phyloP scores from a whole-genome alignment of 2,888 invertebrate species.

The Steromphala cineraria region DNA sequence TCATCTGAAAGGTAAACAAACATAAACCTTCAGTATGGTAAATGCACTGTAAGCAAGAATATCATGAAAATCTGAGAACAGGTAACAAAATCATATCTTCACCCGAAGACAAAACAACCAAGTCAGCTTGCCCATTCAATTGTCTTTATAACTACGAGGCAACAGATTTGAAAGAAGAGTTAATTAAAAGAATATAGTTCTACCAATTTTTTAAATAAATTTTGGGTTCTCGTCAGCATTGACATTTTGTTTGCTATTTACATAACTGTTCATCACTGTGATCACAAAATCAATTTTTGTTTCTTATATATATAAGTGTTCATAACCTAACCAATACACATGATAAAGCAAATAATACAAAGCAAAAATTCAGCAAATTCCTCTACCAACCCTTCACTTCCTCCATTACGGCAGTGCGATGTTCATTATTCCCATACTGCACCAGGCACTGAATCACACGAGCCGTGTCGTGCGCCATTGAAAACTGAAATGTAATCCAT shows the following conservation, averaged over 20 bases:
- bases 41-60: no score
- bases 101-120: no score
- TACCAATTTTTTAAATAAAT: no score
- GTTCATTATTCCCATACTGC: slow-evolving; percentile 81
- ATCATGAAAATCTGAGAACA: no score
- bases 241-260: neutral
- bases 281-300: no score
- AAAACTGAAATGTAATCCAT: slow-evolving; percentile 78
- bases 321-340: neutral
- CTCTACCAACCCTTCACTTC: slow-evolving; percentile 82
- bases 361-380: neutral
- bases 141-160: no score
- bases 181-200: no score
- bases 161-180: no score
- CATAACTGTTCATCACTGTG: neutral
- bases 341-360: neutral
- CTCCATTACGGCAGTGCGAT: slow-evolving; percentile 82
- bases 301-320: neutral
- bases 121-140: no score
- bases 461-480: slow-evolving; percentile 89
- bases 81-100: no score
- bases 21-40: neutral
- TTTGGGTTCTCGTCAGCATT: neutral
- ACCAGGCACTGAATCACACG: slow-evolving; percentile 92
- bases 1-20: slow-evolving; percentile 55